phyloP scores from a whole-genome alignment of 2,888 invertebrate species.

The Coelinius sp. region DNA sequence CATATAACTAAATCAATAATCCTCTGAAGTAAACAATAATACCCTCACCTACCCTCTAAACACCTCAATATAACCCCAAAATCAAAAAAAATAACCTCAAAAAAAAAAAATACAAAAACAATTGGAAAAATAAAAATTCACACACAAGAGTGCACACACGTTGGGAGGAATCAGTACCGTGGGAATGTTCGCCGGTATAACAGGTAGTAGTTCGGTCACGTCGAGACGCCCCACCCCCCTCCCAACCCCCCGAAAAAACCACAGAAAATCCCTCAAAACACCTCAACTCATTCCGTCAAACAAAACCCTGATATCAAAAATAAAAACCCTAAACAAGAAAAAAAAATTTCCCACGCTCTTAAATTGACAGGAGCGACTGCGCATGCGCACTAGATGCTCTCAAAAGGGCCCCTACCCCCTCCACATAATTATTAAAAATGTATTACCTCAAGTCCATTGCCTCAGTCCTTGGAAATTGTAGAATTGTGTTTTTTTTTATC shows the following conservation, averaged over 20 bases:
- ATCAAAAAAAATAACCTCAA: neutral
- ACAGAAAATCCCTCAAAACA: neutral
- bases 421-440: neutral
- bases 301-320: neutral
- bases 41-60: neutral
- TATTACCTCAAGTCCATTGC: neutral
- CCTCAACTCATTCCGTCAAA: neutral
- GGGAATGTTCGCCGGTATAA: constrained; percentile 51
- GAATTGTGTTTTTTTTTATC: neutral
- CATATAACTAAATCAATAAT: neutral
- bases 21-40: neutral
- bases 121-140: neutral
- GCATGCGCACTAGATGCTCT: neutral
- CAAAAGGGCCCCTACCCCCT: neutral
- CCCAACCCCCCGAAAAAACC: neutral
- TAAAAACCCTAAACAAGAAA: neutral
- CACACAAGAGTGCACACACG: constrained; percentile 19
- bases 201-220: constrained; percentile 54
- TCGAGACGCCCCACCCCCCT: constrained; percentile 30
- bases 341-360: neutral
- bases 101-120: neutral
- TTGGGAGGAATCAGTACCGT: constrained; percentile 22
- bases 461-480: neutral
- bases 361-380: neutral
- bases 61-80: no score